A percentile compares a stretch with the other conserved stretches of the same genome.
Evolutionary conservation across 2,888 invertebrate species (phyloP).

Genomic region (Diarsia brunnea): DNA sequence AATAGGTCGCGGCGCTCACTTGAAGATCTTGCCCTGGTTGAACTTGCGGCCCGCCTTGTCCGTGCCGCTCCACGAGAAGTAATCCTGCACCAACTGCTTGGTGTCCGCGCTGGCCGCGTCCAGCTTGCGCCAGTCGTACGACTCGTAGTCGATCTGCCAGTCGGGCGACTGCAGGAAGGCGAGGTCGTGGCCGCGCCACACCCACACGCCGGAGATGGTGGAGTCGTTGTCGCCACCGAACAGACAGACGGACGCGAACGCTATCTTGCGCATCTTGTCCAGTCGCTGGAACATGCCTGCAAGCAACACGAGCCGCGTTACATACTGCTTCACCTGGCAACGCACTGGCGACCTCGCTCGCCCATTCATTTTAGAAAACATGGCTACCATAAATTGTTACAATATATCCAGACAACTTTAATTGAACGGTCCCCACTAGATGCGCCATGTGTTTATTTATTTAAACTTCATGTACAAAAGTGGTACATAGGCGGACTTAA

Average conservation of each 20-base stretch:
- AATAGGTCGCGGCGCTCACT: conserved; percentile 89
- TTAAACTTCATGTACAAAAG: no score
- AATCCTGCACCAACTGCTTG: conserved; percentile 96
- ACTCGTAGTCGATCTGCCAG: conserved; percentile 99
- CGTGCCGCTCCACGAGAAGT: conserved; percentile 97
- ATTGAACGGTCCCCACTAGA: neutral
- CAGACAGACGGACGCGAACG: conserved; percentile 98
- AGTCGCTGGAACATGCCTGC: conserved; percentile 99
- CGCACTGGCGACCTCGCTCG: neutral
- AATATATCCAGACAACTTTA: neutral
- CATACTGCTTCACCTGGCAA: no score
- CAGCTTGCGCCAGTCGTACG: conserved; percentile 98
- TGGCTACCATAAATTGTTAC: neutral
- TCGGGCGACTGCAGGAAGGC: conserved; percentile 97
- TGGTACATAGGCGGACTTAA: no score
- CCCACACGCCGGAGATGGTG: conserved; percentile 98
- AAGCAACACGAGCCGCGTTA: neutral
- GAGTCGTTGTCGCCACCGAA: conserved; percentile 98
- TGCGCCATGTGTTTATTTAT: neutral
- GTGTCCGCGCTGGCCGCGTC: conserved; percentile 95
- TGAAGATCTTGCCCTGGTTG: conserved; percentile 99
- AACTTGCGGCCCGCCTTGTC: conserved; percentile 97
- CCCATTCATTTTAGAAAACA: neutral
- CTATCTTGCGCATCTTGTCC: conserved; percentile 99
- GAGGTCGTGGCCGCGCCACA: conserved; percentile 98